Evolutionary conservation across 35 echinoderm and acorn worm species (phyloP).

Genomic region (Stichopus chloronotus): DNA sequence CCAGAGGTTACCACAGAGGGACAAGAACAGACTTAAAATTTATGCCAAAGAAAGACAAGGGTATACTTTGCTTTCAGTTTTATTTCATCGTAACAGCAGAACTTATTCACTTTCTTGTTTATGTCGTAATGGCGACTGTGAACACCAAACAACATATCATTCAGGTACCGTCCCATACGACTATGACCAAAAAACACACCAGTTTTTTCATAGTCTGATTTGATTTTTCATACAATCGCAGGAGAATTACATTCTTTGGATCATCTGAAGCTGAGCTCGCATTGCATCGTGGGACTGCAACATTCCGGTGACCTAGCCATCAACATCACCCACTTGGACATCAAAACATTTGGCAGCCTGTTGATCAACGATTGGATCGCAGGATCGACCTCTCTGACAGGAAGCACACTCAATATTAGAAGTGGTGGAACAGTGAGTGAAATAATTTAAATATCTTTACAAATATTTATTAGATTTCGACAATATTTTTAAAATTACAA

Average conservation of each 20-base stretch:
- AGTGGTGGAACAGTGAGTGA: constrained; percentile 81
- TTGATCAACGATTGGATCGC: constrained; percentile 76
- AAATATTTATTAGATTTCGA: background rate
- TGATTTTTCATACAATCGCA: background rate
- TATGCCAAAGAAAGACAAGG: background rate
- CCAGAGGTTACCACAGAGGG: background rate
- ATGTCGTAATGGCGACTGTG: too few species aligned
- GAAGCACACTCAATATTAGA: constrained; percentile 75
- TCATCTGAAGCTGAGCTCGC: constrained; percentile 70
- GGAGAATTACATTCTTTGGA: constrained; percentile 78
- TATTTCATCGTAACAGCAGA: too few species aligned
- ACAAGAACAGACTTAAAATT: background rate
- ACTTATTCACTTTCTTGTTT: too few species aligned
- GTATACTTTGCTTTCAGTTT: background rate
- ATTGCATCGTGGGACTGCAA: constrained; percentile 78
- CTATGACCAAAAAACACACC: too few species aligned
- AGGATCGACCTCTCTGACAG: constrained; percentile 67
- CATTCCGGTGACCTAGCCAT: constrained; percentile 51
- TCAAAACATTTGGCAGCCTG: constrained; percentile 84
- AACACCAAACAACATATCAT: too few species aligned
- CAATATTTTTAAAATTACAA: too few species aligned
- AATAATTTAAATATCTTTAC: background rate
- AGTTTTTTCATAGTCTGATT: too few species aligned
- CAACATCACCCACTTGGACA: constrained; percentile 71
- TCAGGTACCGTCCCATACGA: too few species aligned